phyloP scores from a whole-genome alignment of 2,797 vertebrate species.

The Acrocephalus scirpaceus region DNA sequence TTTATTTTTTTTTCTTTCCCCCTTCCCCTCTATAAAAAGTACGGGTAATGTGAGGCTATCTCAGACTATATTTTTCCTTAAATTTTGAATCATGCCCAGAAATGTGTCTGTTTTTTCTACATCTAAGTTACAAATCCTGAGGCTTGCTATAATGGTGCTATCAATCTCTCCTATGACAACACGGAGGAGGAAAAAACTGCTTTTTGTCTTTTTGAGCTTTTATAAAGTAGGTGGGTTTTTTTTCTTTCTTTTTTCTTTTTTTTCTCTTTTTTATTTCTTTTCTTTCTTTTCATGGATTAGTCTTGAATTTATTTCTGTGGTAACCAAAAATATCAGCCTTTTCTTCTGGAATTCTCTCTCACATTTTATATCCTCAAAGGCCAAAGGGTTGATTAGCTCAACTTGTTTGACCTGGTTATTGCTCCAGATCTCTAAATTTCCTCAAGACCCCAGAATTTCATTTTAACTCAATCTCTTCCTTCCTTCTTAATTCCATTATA shows the following conservation, averaged over 20 bases:
- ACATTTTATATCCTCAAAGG: background rate
- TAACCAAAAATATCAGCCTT: background rate
- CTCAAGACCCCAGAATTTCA: background rate
- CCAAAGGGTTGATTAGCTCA: background rate
- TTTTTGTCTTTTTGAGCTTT: conserved; percentile 22
- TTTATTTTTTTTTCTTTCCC: background rate
- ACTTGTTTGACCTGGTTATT: background rate
- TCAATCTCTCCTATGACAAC: conserved; percentile 39
- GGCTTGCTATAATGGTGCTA: conserved; percentile 5
- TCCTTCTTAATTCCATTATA: background rate
- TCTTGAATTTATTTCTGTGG: background rate
- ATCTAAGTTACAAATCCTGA: background rate
- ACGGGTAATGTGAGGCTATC: background rate
- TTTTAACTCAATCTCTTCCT: background rate
- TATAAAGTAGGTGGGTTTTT: background rate
- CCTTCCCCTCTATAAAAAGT: background rate
- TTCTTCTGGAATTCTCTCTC: background rate
- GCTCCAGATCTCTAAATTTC: background rate
- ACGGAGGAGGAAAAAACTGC: background rate
- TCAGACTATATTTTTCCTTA: background rate
- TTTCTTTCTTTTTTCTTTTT: too few species aligned
- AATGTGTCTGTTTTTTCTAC: background rate
- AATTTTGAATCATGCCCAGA: conserved; percentile 24
- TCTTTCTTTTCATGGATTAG: background rate
- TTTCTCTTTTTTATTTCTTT: too few species aligned